Base-by-base conservation (phyloP, 92 coral and sea anemone genomes). In the Palythoa grandiflora region DNA sequence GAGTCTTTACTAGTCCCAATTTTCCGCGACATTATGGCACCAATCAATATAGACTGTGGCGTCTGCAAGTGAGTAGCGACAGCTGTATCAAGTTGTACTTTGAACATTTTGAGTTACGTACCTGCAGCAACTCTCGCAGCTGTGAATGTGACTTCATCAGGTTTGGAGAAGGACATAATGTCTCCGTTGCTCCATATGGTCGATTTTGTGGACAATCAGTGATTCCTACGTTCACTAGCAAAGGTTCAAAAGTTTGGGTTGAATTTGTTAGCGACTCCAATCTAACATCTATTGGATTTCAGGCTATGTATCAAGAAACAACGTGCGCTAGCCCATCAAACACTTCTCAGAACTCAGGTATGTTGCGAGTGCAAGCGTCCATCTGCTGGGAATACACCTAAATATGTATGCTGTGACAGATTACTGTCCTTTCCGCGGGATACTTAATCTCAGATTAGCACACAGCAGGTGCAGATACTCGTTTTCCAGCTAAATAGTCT, bases 101-200 rank as follows among this genome's bases (percentile, higher is more conserved):
- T 48, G 60, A 81, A 44, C 60, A 81, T 8, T 65, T 81, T 66
- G 60, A 81, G 7, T 35, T 81, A 36, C 75, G 44, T 13, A 61
- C 71, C 6, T 81, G 86, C 38, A 14, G 44, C 0, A 5, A 68
- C 11, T 47, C 60, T 0, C 14, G 35, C 19, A 68, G 54, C 38
- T 81, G 86, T 81, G 39, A 66, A 81, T 81, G 86, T 40, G 75
- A 81, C 35, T 81, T 65, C 40, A 66, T 81, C 71, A 81, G 86
- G 66, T 6, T 81, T 47, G 86, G 86, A 48, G 86, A 81, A 63
- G 86, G 86, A 10, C 44, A 36, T 8, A 81, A 81, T 47, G 9
- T 7, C 59, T 81, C 86, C 17, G 75, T 66, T 66, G 75, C 75
- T 9, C 12, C 38, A 65, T 55, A 66, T 81, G 86, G 86, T 19